A percentile compares a stretch with the other conserved stretches of the same genome.
Conservation (phyloP, 2,888 invertebrate genomes). For the Malachius bipustulatus region DNA sequence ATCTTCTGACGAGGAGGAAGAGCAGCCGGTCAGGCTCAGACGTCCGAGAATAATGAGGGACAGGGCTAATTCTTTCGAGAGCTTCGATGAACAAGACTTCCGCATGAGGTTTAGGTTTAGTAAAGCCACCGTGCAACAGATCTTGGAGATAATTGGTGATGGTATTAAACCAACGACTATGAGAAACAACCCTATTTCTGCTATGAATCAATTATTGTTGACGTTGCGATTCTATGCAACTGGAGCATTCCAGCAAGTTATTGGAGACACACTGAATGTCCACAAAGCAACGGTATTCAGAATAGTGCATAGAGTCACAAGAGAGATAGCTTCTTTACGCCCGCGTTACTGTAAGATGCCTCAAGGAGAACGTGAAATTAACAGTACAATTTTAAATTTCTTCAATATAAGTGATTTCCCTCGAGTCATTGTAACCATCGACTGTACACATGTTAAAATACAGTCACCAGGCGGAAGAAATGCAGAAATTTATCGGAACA, state of each 20-base stretch:
- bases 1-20: no score
- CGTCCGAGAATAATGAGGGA: no score
- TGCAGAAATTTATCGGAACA: constrained; percentile 10
- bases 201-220: constrained; percentile 8
- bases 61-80: no score
- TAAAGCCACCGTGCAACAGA: constrained; percentile 8
- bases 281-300: constrained; percentile 6
- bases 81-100: constrained; percentile 9
- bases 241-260: constrained; percentile 8
- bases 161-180: constrained; percentile 3
- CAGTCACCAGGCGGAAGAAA: no score
- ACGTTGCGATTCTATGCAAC: constrained; percentile 10
- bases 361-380: constrained; percentile 1
- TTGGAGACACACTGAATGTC: constrained; percentile 8
- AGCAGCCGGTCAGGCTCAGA: no score
- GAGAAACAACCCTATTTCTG: constrained; percentile 9
- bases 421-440: constrained; percentile 9
- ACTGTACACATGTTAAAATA: constrained; percentile 12
- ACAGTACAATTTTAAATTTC: no score
- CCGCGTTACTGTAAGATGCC: constrained; percentile 9
- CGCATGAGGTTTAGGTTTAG: constrained; percentile 7
- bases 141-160: constrained; percentile 6
- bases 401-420: no score
- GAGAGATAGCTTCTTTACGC: constrained; percentile 7
- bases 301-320: constrained; percentile 7